Evolutionary conservation across 2,888 invertebrate species (phyloP).

Genomic region (Steromphala cineraria): DNA sequence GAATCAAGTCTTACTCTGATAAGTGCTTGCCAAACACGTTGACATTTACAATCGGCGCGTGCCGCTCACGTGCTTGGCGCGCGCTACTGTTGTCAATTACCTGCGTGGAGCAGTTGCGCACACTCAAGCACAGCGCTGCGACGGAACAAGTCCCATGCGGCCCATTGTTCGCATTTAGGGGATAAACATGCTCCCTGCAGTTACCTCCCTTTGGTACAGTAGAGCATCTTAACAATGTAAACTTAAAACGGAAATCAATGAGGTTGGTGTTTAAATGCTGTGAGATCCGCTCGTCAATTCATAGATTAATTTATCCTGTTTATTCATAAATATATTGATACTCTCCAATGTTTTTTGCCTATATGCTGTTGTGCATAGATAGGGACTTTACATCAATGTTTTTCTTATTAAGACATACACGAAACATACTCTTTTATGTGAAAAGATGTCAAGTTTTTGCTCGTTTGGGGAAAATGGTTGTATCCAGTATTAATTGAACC

Average conservation of each 20-base stretch:
- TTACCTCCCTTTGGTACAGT: background rate
- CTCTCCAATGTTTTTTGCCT: background rate
- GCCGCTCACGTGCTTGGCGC: background rate
- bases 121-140: background rate
- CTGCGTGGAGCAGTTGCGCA: background rate
- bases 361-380: no score
- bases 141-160: background rate
- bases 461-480: no score
- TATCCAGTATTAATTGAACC: no score
- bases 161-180: background rate
- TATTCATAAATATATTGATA: background rate
- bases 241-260: no score
- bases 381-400: no score
- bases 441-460: no score
- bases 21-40: background rate
- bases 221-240: no score
- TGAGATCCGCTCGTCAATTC: no score
- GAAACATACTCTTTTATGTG: no score
- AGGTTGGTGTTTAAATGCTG: no score
- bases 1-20: background rate
- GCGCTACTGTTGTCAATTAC: slow-evolving; percentile 10
- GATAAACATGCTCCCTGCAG: background rate
- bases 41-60: background rate
- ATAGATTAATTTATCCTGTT: background rate
- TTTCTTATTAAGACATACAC: no score